phyloP scores from a whole-genome alignment of 2,113 vertebrate species.

The Barbus barbus region DNA sequence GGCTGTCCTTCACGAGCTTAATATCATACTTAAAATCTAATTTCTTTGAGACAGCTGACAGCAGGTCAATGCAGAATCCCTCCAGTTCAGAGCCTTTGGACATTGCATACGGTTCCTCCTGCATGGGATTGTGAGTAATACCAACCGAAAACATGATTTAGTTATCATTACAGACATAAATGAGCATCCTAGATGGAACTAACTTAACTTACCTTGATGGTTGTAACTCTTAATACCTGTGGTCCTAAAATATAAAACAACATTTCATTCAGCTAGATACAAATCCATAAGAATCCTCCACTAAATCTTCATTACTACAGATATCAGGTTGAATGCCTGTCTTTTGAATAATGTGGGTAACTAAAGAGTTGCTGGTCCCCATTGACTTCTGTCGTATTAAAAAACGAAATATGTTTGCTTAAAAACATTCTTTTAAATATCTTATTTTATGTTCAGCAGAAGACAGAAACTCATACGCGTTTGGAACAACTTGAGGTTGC shows the following conservation, averaged over 20 bases:
- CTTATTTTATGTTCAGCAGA: not conserved
- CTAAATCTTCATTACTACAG: not conserved
- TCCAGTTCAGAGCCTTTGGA: constrained; percentile 73
- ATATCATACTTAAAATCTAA: constrained; percentile 79
- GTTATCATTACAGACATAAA: not conserved
- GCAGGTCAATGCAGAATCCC: constrained; percentile 84
- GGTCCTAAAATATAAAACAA: constrained; percentile 38
- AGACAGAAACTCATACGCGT: not conserved
- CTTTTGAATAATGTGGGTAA: not conserved
- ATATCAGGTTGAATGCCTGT: not conserved
- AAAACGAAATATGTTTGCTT: too few relatives aligned
- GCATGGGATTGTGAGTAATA: not conserved
- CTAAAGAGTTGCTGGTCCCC: not conserved
- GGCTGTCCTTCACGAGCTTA: constrained; percentile 79
- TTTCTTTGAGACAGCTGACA: constrained; percentile 72
- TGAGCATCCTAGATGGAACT: not conserved
- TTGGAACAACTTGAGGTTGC: not conserved
- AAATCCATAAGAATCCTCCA: not conserved
- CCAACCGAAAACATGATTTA: not conserved
- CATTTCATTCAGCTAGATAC: not conserved
- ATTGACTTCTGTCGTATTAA: not conserved
- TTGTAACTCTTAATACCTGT: constrained; percentile 50
- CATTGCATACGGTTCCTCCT: constrained; percentile 85
- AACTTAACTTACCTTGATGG: constrained; percentile 47
- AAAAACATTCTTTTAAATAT: not conserved